Percentiles rank a stretch among this genome's conserved stretches.
Conservation (phyloP, 2,888 invertebrate species). For the Hypselothyrea guttata region DNA sequence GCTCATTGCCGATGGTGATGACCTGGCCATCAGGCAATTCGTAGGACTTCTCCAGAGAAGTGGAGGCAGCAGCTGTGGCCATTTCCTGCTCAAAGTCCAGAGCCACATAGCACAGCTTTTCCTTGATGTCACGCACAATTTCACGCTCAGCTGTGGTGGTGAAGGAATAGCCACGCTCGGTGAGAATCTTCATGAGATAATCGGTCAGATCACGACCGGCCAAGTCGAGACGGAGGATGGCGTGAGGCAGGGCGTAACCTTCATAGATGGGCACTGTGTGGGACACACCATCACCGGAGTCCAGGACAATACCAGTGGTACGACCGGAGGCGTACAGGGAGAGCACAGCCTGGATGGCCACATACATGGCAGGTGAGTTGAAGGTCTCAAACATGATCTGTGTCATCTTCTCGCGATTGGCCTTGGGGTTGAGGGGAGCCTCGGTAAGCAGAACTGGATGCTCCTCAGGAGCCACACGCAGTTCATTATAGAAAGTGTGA, state of each 20-base stretch:
- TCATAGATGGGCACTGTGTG: conserved; percentile 98
- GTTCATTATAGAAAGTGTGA: conserved; percentile 99
- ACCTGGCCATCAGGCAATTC: conserved; percentile 97
- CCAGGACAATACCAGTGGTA: conserved; percentile 97
- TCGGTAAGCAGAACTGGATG: conserved; percentile 94
- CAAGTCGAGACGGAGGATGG: conserved; percentile 95
- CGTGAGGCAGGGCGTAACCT: conserved; percentile 95
- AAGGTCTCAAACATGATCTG: conserved; percentile 97
- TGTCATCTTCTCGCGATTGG: conserved; percentile 95
- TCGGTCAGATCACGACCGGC: conserved; percentile 96
- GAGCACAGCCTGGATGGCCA: conserved; percentile 96
- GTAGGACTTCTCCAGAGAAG: conserved; percentile 96
- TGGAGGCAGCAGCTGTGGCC: conserved; percentile 95
- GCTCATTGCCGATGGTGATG: conserved; percentile 95
- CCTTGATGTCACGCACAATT: conserved; percentile 97
- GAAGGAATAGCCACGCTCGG: conserved; percentile 95
- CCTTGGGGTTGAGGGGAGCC: conserved; percentile 94
- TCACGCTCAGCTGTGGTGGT: conserved; percentile 96
- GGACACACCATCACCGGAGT: conserved; percentile 97
- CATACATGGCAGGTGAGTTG: conserved; percentile 97
- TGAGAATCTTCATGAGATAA: conserved; percentile 96
- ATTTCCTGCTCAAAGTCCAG: conserved; percentile 97
- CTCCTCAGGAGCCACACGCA: conserved; percentile 97
- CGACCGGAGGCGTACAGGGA: conserved; percentile 97
- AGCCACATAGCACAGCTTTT: conserved; percentile 95